Percentiles rank a stretch among this genome's conserved stretches.
These are phyloP conservation scores for Brachionus rotundiformis DNA, from an alignment of 1,140 invertebrate species.

Conservation along the genomic window DNA sequence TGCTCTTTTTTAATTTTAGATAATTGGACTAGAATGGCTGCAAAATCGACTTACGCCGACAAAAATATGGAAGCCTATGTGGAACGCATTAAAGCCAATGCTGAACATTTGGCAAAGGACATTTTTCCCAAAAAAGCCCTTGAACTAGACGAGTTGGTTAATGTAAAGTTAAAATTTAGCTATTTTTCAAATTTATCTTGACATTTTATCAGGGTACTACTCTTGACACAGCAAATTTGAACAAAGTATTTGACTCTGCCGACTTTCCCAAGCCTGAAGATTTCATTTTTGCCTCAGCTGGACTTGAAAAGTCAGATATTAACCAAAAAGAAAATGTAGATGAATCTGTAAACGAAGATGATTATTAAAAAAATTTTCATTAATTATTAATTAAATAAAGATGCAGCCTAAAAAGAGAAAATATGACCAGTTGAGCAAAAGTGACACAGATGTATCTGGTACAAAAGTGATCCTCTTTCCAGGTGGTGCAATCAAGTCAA, in stretches of 20 bases:
- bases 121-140: conserved; percentile 87
- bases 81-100: conserved; percentile 59
- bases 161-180: conserved; percentile 58
- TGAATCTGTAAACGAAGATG: not conserved
- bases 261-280: conserved; percentile 40
- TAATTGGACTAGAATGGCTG: not conserved
- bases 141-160: conserved; percentile 78
- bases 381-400: conserved; percentile 9
- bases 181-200: conserved; percentile 1
- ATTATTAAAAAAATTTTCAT: conserved; percentile 1
- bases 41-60: conserved; percentile 4
- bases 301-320: not conserved
- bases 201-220: not conserved
- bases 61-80: conserved; percentile 51
- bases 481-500: conserved; percentile 39
- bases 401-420: conserved; percentile 22
- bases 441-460: not conserved
- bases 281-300: not conserved
- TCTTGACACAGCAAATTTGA: conserved; percentile 18
- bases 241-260: not conserved
- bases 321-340: conserved; percentile 43
- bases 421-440: not conserved
- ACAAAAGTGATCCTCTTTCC: conserved; percentile 31
- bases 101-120: conserved; percentile 79
- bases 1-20: not conserved